phyloP scores from a whole-genome alignment of 2,888 invertebrate genomes.

The Hemithea aestivaria region DNA sequence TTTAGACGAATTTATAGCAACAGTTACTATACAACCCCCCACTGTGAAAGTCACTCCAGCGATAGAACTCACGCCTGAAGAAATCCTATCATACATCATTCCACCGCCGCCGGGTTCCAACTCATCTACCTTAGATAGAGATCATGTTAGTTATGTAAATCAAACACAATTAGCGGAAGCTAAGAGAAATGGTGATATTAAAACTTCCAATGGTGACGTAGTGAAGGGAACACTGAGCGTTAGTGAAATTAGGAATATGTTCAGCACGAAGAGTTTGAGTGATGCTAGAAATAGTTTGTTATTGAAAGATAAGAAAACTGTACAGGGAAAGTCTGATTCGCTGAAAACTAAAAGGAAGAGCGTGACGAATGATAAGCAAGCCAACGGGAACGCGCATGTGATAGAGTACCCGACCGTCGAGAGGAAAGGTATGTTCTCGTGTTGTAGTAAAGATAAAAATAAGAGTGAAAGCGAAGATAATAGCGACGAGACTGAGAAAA shows the following conservation, averaged over 20 bases:
- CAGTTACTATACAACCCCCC: conserved; percentile 90
- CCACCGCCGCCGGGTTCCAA: conserved; percentile 84
- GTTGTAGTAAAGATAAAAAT: conserved; percentile 81
- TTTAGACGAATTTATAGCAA: conserved; percentile 90
- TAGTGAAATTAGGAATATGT: conserved; percentile 76
- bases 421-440: conserved; percentile 85
- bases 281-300: conserved; percentile 74
- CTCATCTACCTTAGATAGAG: conserved; percentile 67
- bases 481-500: conserved; percentile 62
- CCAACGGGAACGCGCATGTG: conserved; percentile 73
- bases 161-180: conserved; percentile 58
- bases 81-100: conserved; percentile 91
- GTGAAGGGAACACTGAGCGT: conserved; percentile 79
- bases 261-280: conserved; percentile 69
- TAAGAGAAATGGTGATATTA: conserved; percentile 45
- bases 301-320: conserved; percentile 66
- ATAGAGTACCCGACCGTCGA: conserved; percentile 87
- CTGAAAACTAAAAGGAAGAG: conserved; percentile 71
- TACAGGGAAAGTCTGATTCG: conserved; percentile 60
- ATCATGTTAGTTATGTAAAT: conserved; percentile 60
- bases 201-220: conserved; percentile 65
- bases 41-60: conserved; percentile 86
- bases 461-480: conserved; percentile 75
- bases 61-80: conserved; percentile 88
- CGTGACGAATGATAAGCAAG: conserved; percentile 55